Evolutionary conservation across 2,888 invertebrate genomes (phyloP).

Genomic region (Phyllotreta striolata): DNA sequence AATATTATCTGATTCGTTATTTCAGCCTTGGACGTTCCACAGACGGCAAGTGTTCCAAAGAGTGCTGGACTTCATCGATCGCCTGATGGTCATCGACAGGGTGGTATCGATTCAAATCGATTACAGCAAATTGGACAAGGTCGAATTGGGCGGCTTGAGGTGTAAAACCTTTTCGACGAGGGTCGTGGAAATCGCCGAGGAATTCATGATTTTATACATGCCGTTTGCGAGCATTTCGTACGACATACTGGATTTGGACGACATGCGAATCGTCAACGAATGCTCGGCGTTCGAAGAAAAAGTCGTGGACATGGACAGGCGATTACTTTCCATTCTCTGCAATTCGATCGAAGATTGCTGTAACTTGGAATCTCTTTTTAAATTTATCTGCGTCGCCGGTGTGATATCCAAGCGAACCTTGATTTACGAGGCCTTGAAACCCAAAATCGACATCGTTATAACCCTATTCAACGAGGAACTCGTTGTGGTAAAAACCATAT

Average conservation of each 20-base stretch:
- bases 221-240: conserved; percentile 69
- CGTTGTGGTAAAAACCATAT: conserved; percentile 71
- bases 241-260: conserved; percentile 78
- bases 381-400: conserved; percentile 66
- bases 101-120: conserved; percentile 82
- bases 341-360: conserved; percentile 84
- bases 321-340: conserved; percentile 80
- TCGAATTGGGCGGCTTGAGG: conserved; percentile 60
- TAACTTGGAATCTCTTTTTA: conserved; percentile 70
- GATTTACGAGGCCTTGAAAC: conserved; percentile 75
- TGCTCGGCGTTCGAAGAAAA: conserved; percentile 69
- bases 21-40: conserved; percentile 75
- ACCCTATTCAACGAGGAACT: conserved; percentile 72
- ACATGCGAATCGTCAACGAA: conserved; percentile 72
- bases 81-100: conserved; percentile 71
- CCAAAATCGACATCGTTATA: conserved; percentile 72
- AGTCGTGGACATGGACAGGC: conserved; percentile 76
- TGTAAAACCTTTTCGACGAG: conserved; percentile 56
- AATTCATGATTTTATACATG: conserved; percentile 58
- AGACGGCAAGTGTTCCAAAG: conserved; percentile 75
- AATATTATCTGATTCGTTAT: neutral
- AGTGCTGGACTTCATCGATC: conserved; percentile 69
- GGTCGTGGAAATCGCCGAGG: conserved; percentile 55
- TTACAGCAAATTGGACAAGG: conserved; percentile 86
- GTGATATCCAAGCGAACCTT: conserved; percentile 77